Base-by-base conservation (phyloP, 2,888 invertebrate genomes). In the Cheilosia pagana region DNA sequence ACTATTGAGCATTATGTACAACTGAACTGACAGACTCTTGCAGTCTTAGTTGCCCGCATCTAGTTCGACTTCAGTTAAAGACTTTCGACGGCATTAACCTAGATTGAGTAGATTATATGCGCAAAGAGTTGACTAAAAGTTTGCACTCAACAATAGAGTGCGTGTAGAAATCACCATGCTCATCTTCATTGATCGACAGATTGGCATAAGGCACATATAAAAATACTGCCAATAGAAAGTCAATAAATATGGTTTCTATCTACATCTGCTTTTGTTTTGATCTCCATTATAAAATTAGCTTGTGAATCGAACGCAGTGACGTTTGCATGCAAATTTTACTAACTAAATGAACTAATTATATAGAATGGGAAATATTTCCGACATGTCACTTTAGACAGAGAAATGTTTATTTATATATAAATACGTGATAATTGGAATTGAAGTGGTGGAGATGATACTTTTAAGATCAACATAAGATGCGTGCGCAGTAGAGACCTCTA, bases 371-470 rank as follows among this genome's bases (percentile, higher is more conserved):
- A 57, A 68, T 48, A 57, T 35, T 45, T 68, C 55, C 10, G 55
- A 67, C 28, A 12, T 67, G 43, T 19, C 39, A 41, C 43, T 65
- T 35, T 39, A 35, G 12, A 35, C 7, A 35, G 16, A 14, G 12
- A 3, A 19, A 68, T 68, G 35, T 68, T 68, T 45, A 68, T 68
- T 68, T 16, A 43, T 57, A 7, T 57, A 68, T 68, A 68, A 55
- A 53, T 45, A 43, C n/a, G 55, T 55, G 67, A 43, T 68, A 55
- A 68, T 68, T 68, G 28, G 25, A 55, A 21, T 55, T 45, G n/a
- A 19, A 68, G 43, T 53, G 41, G 53, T 55, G 53, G 5, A 53
- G 5, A 53, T 31, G 53, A 19, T 19, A 28, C 28, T 1, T 28
- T 28, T 28, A 28, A 8, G 25, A 25, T 59, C 23, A 23, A 43